phyloP scores from a whole-genome alignment of 2,797 vertebrate genomes.

The Callimico goeldii region DNA sequence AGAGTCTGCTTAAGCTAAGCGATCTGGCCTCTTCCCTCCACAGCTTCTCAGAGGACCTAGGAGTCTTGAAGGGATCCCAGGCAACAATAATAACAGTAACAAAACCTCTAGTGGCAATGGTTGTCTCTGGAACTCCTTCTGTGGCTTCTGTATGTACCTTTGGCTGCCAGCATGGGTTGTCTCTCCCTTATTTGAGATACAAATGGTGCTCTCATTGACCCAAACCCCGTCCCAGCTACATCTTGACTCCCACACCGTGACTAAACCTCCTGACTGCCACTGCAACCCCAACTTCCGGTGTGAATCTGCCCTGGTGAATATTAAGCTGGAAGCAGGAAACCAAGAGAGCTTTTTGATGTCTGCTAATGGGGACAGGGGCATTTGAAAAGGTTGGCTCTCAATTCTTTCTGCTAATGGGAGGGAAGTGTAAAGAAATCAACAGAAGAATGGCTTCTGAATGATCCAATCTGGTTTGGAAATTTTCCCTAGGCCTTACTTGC shows the following conservation, averaged over 20 bases:
- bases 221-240: not conserved
- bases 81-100: not conserved
- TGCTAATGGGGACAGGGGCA: not conserved
- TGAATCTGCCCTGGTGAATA: not conserved
- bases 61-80: not conserved
- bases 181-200: not conserved
- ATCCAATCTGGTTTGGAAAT: not conserved
- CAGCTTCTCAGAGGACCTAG: not conserved
- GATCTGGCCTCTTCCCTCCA: not conserved
- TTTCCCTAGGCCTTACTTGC: conserved; percentile 15
- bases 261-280: conserved; percentile 26
- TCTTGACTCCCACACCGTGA: not conserved
- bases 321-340: not conserved
- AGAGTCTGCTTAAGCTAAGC: not conserved
- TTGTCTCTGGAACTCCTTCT: not conserved
- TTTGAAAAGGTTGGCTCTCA: not conserved
- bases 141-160: not conserved
- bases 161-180: not conserved
- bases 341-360: not conserved
- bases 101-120: not conserved
- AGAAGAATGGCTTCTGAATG: conserved; percentile 15
- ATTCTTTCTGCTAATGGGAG: not conserved
- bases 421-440: not conserved
- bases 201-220: not conserved
- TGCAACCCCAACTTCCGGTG: not conserved